A percentile compares a stretch with the other conserved stretches of the same genome.
Conservation (phyloP, 2,888 invertebrate species). For the Hyposoter didymator region DNA sequence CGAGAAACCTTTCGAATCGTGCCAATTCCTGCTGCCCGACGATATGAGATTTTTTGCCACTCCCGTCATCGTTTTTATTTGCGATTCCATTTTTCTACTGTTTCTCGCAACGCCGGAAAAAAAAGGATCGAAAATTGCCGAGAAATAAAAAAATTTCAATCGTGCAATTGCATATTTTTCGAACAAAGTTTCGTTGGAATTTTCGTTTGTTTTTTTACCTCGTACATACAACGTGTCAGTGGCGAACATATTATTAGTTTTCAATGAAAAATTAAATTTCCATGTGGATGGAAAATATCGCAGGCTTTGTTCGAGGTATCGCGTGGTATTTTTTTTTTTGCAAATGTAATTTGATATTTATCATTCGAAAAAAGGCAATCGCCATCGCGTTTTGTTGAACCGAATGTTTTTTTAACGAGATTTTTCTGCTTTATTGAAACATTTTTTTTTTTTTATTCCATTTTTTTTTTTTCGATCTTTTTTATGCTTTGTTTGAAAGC, state of each 20-base stretch:
- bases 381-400: not conserved
- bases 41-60: not conserved
- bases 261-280: not conserved
- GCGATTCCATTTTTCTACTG: not conserved
- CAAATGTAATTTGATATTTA: too few species aligned
- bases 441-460: slow-evolving; percentile 19
- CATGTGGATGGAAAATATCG: not conserved
- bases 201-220: not conserved
- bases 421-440: slow-evolving; percentile 28
- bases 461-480: not conserved
- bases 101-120: not conserved
- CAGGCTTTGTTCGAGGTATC: not conserved
- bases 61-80: not conserved
- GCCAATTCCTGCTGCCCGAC: not conserved
- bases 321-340: too few species aligned
- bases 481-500: not conserved
- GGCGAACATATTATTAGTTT: not conserved
- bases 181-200: not conserved
- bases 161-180: not conserved
- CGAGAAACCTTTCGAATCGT: not conserved
- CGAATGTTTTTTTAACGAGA: not conserved
- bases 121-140: not conserved
- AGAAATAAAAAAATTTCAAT: not conserved
- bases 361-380: not conserved
- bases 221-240: not conserved